Evolutionary conservation across 2,113 vertebrate species (phyloP).

Genomic region (Nicator chloris): DNA sequence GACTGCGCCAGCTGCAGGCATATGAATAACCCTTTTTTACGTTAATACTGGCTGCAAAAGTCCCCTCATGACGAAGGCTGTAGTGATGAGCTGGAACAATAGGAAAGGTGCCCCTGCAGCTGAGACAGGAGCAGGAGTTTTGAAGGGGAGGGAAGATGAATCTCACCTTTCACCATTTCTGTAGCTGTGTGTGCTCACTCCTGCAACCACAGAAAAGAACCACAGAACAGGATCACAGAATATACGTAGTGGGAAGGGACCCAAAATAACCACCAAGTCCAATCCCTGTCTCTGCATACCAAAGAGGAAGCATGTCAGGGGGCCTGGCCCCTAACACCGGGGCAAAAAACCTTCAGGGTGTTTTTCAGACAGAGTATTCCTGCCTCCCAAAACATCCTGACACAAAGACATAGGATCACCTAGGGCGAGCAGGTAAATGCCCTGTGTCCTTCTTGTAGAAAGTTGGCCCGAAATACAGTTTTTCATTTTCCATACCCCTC

Average conservation of each 20-base stretch:
- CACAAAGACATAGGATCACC: background rate
- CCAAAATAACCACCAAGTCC: background rate
- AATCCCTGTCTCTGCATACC: too few species aligned
- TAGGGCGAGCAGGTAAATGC: rapidly evolving
- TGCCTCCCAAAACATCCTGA: background rate
- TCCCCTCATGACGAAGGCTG: background rate
- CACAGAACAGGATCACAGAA: background rate
- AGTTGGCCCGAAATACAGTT: background rate
- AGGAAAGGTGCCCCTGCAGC: background rate
- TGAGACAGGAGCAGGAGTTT: background rate
- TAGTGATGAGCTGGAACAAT: background rate
- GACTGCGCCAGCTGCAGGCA: rapidly evolving
- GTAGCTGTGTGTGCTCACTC: background rate
- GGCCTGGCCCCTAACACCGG: background rate
- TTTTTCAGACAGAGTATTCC: background rate
- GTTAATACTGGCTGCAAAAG: background rate
- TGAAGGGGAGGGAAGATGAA: background rate
- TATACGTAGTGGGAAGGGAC: background rate
- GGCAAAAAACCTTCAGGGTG: background rate
- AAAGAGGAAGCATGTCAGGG: background rate
- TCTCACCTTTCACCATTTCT: background rate
- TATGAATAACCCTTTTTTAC: background rate
- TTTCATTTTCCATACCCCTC: background rate
- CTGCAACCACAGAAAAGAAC: background rate
- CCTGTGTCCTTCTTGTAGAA: background rate